These are phyloP conservation scores for Caenorhabditis briggsae DNA, from an alignment of 1,140 invertebrate species.

Conservation along the genomic window DNA sequence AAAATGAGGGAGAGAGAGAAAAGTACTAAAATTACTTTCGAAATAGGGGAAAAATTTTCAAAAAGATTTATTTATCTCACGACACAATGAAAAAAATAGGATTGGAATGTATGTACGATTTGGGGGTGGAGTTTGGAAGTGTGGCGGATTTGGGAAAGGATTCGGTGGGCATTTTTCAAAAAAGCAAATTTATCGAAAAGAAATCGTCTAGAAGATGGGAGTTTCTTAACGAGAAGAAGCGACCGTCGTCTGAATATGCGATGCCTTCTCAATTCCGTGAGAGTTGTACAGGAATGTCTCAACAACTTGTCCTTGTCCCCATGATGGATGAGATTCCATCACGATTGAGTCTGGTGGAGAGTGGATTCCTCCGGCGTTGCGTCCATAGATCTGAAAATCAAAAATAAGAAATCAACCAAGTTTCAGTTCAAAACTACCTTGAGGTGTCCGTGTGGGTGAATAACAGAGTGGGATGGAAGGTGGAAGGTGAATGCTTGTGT, in stretches of 20 bases:
- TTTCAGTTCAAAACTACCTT: not conserved
- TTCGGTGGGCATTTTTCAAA: conserved; percentile 22
- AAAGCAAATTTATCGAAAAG: not conserved
- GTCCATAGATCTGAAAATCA: conserved; percentile 20
- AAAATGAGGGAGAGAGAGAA: not conserved
- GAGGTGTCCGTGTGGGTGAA: conserved; percentile 43
- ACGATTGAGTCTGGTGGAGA: conserved; percentile 45
- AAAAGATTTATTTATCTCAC: not conserved
- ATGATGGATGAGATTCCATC: conserved; percentile 51
- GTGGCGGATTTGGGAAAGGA: not conserved
- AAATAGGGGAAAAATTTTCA: not conserved
- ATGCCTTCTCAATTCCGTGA: conserved; percentile 28
- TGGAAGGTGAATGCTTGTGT: conserved; percentile 17
- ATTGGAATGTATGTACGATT: conserved; percentile 34
- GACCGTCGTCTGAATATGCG: conserved; percentile 47
- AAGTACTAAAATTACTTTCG: not conserved
- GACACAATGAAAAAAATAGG: conserved; percentile 2
- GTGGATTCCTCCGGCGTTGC: conserved; percentile 34
- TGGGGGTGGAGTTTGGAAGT: not conserved
- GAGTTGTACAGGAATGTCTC: conserved; percentile 33
- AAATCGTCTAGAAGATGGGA: not conserved
- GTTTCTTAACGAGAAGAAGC: conserved; percentile 40
- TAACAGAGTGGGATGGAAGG: not conserved
- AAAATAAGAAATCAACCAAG: not conserved
- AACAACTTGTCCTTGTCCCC: conserved; percentile 29